Evolutionary conservation across 2,888 invertebrate species (phyloP), one percentile per base, ranked within the genome.

Genomic region (Xestoiulus laeticollis): DNA sequence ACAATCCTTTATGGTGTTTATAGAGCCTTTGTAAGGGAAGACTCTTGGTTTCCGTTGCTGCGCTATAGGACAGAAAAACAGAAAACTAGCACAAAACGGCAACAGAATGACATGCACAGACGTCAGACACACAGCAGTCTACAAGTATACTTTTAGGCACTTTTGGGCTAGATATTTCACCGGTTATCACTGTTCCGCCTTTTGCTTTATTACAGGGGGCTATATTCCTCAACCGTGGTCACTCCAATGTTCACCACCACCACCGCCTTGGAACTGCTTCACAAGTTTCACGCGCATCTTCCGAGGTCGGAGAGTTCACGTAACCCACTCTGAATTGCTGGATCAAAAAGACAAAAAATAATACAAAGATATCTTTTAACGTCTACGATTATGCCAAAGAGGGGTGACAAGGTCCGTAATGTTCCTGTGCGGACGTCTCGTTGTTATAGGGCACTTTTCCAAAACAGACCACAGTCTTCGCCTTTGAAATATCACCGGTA

Each of bases 111-210:
- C 84, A 84, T 14, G 22, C 33, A 33, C 33, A 84, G 32, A 84
- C 32, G 32, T 32, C 38, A 33, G n/a, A 84, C 84, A 84, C 84
- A 84, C 84, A 33, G 43, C 33, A 33, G 84, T 84, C 84, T 84
- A 84, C 84, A 84, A 84, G 43, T 84, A 84, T 84, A 84, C 84
- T 84, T 84, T 84, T 84, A 84, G 84, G 84, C 84, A 84, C 84
- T 84, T 84, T 43, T 68, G 68, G 68, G 68, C 68, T 68, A 68
- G 68, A 68, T 68, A 68, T 68, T 68, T 26, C 68, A 68, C 68
- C 68, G 68, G 68, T 68, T 68, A 68, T 68, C 68, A 68, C 68
- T 68, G 68, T 68, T 26, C 68, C 68, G 68, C 26, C 68, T 26
- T 26, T 68, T 68, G 68, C 68, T 68, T 68, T 68, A 68, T 68